A percentile compares a stretch with the other conserved stretches of the same genome.
Evolutionary conservation across 2,797 vertebrate species (phyloP).

Genomic region (Enteromius paludinosus): DNA sequence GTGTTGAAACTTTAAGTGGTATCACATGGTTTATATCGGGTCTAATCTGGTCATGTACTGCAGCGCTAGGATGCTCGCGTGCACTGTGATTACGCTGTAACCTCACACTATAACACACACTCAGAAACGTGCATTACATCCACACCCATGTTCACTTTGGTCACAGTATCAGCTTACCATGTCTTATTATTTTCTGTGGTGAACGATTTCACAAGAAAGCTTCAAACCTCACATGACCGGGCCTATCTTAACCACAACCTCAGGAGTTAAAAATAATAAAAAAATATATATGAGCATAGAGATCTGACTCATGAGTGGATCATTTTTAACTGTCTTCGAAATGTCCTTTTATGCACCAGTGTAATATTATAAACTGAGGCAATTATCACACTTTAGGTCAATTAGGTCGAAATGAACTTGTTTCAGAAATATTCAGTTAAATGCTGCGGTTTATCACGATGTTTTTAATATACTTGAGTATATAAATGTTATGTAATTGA

Average conservation of each 20-base stretch:
- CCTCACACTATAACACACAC: slow-evolving; percentile 5
- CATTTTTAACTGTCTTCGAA: not conserved
- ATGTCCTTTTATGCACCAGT: not conserved
- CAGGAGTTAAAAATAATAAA: slow-evolving; percentile 19
- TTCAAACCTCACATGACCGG: slow-evolving; percentile 13
- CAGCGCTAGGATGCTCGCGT: not conserved
- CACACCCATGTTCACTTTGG: slow-evolving; percentile 11
- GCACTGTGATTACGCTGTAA: slow-evolving; percentile 29
- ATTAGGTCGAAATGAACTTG: no score
- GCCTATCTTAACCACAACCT: slow-evolving; percentile 23
- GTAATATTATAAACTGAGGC: not conserved
- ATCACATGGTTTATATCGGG: slow-evolving; percentile 33
- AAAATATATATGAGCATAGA: not conserved
- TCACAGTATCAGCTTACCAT: slow-evolving; percentile 29
- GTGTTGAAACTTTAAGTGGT: slow-evolving; percentile 18
- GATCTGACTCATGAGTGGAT: not conserved
- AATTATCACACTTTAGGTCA: not conserved
- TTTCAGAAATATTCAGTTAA: not conserved
- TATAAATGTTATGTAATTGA: not conserved
- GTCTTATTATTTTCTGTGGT: slow-evolving; percentile 23
- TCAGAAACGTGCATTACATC: slow-evolving; percentile 1
- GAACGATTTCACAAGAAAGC: slow-evolving; percentile 23
- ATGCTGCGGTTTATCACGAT: not conserved
- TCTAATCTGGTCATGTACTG: slow-evolving; percentile 11
- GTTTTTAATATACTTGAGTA: not conserved